phyloP scores from a whole-genome alignment of 2,113 vertebrate genomes.

The Hippopotamus amphibius region DNA sequence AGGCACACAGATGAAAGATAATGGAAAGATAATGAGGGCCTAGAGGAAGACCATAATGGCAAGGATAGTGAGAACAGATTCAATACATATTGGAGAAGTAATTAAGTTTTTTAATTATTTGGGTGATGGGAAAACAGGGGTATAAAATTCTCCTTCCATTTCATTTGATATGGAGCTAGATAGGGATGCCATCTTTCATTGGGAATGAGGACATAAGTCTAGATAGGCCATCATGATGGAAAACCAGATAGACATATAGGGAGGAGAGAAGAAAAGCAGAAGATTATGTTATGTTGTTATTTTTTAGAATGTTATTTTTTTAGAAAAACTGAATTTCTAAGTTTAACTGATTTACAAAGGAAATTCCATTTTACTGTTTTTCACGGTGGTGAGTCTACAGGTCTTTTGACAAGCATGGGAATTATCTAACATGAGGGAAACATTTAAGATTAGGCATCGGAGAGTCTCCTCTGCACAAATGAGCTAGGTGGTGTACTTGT shows the following conservation, averaged over 20 bases:
- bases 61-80: background rate
- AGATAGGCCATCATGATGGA: background rate
- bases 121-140: background rate
- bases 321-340: background rate
- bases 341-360: background rate
- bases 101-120: background rate
- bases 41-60: no score
- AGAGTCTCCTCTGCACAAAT: background rate
- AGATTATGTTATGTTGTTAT: no score
- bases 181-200: background rate
- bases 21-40: background rate
- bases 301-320: background rate
- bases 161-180: background rate
- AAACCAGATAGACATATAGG: background rate
- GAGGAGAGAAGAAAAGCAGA: background rate
- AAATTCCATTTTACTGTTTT: background rate
- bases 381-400: background rate
- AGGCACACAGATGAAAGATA: background rate
- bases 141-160: background rate
- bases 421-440: background rate
- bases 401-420: background rate
- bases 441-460: background rate
- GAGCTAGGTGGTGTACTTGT: constrained; percentile 21
- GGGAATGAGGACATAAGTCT: background rate
- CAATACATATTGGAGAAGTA: background rate